Conservation (phyloP, 53 echinoderm and acorn worm species). For the Patiria pectinifera region DNA sequence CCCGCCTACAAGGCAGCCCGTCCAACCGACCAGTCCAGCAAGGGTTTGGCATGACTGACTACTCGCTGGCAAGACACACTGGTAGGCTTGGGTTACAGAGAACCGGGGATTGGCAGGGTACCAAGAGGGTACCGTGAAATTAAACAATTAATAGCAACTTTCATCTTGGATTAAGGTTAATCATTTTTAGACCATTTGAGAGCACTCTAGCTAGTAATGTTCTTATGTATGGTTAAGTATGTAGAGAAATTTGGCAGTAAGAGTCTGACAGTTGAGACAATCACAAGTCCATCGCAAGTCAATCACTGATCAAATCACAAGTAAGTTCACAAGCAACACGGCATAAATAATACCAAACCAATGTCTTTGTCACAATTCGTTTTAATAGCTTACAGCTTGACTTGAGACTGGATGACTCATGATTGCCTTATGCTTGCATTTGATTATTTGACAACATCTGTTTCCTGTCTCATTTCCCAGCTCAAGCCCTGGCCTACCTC, state of each 20-base stretch:
- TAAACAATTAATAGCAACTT: neutral
- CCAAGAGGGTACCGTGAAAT: neutral
- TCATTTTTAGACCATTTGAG: neutral
- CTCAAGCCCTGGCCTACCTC: slow-evolving; percentile 96
- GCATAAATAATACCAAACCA: too few species aligned
- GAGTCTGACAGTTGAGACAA: too few species aligned
- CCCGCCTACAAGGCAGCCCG: slow-evolving; percentile 71
- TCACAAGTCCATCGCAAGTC: too few species aligned
- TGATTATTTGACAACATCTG: neutral
- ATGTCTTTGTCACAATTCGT: too few species aligned
- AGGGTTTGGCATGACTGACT: slow-evolving; percentile 92
- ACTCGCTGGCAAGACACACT: slow-evolving; percentile 98
- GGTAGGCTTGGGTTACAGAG: slow-evolving; percentile 53
- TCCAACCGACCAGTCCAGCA: slow-evolving; percentile 84
- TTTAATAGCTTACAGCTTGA: too few species aligned
- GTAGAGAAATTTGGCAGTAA: too few species aligned
- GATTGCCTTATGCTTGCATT: too few species aligned
- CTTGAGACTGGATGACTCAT: too few species aligned
- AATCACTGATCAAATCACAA: too few species aligned
- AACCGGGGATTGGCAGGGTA: neutral
- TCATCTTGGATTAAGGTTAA: neutral
- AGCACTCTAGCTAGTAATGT: neutral
- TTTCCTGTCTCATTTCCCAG: slow-evolving; percentile 58
- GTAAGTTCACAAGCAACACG: too few species aligned
- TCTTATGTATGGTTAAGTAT: too few species aligned